These are phyloP conservation scores for Drosophila trapezifrons DNA, from an alignment of 1,140 invertebrate genomes.

Conservation along the genomic window DNA sequence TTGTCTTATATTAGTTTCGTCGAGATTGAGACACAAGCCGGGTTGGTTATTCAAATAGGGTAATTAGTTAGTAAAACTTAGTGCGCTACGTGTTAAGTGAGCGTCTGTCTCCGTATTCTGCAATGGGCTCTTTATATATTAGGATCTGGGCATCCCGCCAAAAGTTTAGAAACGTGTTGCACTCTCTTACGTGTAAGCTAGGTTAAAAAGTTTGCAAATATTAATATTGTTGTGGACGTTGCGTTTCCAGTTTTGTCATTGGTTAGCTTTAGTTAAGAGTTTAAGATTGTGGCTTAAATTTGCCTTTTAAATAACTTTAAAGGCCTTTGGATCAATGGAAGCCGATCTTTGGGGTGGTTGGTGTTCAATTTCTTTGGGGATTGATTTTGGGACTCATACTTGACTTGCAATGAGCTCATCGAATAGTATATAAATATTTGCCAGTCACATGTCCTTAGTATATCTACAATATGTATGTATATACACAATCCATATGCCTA, in stretches of 20 bases:
- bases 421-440: constrained; percentile 44
- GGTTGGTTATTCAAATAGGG: constrained; percentile 24
- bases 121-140: constrained; percentile 19
- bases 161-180: constrained; percentile 31
- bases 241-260: constrained; percentile 68
- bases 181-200: constrained; percentile 45
- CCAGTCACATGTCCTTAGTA: constrained; percentile 49
- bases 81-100: constrained; percentile 45
- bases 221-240: constrained; percentile 63
- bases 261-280: constrained; percentile 37
- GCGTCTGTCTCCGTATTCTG: constrained; percentile 16
- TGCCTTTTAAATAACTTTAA: constrained; percentile 22
- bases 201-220: constrained; percentile 49
- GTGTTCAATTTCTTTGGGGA: constrained; percentile 41
- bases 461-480: constrained; percentile 40
- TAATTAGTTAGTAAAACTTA: constrained; percentile 51
- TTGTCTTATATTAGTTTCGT: constrained; percentile 32
- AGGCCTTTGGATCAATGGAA: constrained; percentile 51
- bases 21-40: constrained; percentile 38
- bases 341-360: constrained; percentile 39
- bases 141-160: constrained; percentile 27
- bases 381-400: constrained; percentile 24
- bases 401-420: constrained; percentile 29
- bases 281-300: constrained; percentile 30
- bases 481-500: constrained; percentile 50